Base-by-base conservation (phyloP, 2,888 invertebrate species). In the Drosophila phalerata region DNA sequence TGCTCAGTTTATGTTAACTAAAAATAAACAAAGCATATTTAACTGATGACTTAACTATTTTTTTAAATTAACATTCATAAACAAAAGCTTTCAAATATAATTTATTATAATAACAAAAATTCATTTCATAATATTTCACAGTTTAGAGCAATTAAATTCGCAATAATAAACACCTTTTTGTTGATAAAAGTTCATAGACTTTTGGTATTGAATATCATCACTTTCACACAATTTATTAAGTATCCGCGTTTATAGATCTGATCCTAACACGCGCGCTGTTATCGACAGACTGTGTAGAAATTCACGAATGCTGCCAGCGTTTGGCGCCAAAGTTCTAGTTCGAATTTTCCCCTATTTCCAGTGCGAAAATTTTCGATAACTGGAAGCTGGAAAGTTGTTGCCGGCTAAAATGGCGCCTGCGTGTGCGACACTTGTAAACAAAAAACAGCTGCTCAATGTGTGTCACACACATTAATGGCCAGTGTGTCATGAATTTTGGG, bases 351-450 rank as follows among this genome's bases (percentile, higher is more conserved):
- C 73, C 81, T 64, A 38, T 51, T 73, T 83, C 81, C 84, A 81
- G 55, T 62, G 62, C 63, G 69, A 77, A 75, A 57, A 2, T 43
- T 38, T 68, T 76, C 76, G 77, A 49, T 19, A 45, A 57, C 28
- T 76, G 71, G 65, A 65, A 67, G 13, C 66, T 80, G 28, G 84
- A 83, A 64, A 71, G 9, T 22, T 10, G 9, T 13, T 71, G 73
- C 85, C 85, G 82, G 85, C 67, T 49, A 47, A 72, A 70, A 67
- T 57, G 56, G 60, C 85, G 87, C 85, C 68, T 84, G 85, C 85
- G 85, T 70, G 8, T 15, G 17, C 0, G 0, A 11, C 1, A 1
- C 10, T 34, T 32, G 80, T 86, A 84, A 85, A 86, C 85, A 85
- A 76, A 72, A 43, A 40, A 51, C 85, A 85, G 85, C 85, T 85